These are phyloP conservation scores for Platyscapa corneri DNA, from an alignment of 1,140 invertebrate genomes.

Conservation along the genomic window DNA sequence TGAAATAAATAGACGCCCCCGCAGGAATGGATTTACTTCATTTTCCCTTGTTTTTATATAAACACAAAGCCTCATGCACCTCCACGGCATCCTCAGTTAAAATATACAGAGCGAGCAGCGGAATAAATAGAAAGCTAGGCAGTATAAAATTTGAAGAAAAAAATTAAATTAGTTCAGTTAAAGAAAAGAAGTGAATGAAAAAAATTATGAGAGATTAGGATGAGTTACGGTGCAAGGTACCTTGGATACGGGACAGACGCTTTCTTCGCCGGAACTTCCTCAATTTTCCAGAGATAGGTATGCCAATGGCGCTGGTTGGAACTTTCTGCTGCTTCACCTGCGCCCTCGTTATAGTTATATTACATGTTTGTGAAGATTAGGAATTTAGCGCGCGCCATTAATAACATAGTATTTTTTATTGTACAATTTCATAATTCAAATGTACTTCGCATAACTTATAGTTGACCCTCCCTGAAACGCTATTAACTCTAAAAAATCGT, in stretches of 20 bases:
- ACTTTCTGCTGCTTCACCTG: constrained; percentile 68
- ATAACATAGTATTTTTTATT: background rate
- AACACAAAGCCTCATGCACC: background rate
- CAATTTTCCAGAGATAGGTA: constrained; percentile 58
- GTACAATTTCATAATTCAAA: background rate
- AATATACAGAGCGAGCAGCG: background rate
- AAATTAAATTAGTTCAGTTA: background rate
- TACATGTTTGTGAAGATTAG: background rate
- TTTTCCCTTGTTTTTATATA: background rate
- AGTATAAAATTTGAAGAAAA: background rate
- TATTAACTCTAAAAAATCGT: background rate
- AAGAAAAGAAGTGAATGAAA: background rate
- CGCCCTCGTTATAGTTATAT: constrained; percentile 36
- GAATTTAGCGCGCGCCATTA: no score
- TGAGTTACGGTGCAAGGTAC: constrained; percentile 54
- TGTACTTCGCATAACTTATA: background rate
- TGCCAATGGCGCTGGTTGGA: constrained; percentile 55
- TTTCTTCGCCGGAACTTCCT: constrained; percentile 61
- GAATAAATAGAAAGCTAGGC: background rate
- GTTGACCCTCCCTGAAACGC: background rate
- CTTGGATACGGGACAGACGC: constrained; percentile 61
- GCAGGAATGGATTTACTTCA: background rate
- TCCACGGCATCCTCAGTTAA: background rate
- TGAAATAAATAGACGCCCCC: background rate
- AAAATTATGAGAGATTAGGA: background rate